These are phyloP conservation scores for Rhagonycha fulva DNA, from an alignment of 2,888 invertebrate species.

Conservation along the genomic window DNA sequence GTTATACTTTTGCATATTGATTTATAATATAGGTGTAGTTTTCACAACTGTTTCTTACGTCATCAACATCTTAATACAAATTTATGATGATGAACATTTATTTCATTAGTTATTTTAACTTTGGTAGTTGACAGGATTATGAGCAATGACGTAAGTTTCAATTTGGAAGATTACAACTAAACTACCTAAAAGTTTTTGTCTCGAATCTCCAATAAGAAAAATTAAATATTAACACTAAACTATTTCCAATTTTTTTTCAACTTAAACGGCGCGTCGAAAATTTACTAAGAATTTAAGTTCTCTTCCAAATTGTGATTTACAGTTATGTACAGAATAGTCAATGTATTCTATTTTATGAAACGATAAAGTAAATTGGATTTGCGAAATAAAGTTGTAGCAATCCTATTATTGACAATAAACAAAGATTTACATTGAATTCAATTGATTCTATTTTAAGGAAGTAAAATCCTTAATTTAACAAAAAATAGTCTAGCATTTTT, in stretches of 20 bases:
- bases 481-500: not conserved
- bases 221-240: too few species aligned
- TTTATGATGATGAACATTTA: too few species aligned
- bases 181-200: too few species aligned
- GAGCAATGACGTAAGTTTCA: too few species aligned
- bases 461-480: not conserved
- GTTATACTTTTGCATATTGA: not conserved
- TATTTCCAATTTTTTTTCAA: not conserved
- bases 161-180: too few species aligned
- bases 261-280: not conserved
- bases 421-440: constrained; percentile 4
- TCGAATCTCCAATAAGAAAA: too few species aligned
- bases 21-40: too few species aligned
- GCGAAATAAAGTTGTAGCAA: constrained; percentile 7
- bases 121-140: too few species aligned
- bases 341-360: constrained; percentile 30
- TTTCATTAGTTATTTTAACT: too few species aligned
- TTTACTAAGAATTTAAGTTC: not conserved
- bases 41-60: too few species aligned
- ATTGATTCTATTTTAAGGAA: not conserved
- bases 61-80: too few species aligned
- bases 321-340: constrained; percentile 23
- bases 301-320: constrained; percentile 2
- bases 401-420: constrained; percentile 2
- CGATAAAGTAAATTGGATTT: constrained; percentile 32